Evolutionary conservation across 2,797 vertebrate genomes (phyloP).

Genomic region (Protosalanx chinensis): DNA sequence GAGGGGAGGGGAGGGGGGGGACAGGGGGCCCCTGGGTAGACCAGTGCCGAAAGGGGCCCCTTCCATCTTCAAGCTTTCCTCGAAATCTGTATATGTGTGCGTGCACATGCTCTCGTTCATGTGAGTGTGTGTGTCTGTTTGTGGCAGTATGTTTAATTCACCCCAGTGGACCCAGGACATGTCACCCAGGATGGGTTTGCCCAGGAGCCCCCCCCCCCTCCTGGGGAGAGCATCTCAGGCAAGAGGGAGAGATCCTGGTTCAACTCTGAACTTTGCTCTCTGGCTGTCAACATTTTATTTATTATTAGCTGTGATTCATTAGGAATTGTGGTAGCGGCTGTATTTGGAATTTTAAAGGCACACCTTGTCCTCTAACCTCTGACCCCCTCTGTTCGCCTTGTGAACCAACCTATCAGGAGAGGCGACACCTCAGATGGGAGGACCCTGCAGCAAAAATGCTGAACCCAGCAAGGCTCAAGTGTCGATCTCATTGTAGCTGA

Average conservation of each 20-base stretch:
- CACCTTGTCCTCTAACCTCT: slow-evolving; percentile 10
- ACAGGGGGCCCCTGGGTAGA: slow-evolving; percentile 41
- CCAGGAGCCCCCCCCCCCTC: not conserved
- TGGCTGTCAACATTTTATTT: not conserved
- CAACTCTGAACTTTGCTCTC: not conserved
- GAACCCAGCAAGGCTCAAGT: not conserved
- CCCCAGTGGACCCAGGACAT: not conserved
- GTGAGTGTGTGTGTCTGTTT: not conserved
- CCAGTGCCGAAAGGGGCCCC: slow-evolving; percentile 38
- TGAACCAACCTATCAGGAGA: slow-evolving; percentile 26
- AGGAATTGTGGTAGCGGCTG: not conserved
- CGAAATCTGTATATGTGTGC: slow-evolving; percentile 17
- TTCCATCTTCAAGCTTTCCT: slow-evolving; percentile 11
- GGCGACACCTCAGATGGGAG: too few species aligned
- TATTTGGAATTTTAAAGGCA: not conserved
- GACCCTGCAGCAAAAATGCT: not conserved
- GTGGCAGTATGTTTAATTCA: not conserved
- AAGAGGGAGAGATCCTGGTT: not conserved
- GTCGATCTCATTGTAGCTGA: not conserved
- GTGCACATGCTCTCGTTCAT: not conserved
- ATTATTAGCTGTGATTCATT: not conserved
- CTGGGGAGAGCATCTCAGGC: not conserved
- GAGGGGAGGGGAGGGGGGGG: slow-evolving; percentile 24
- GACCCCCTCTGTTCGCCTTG: slow-evolving; percentile 25
- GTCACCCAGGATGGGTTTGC: not conserved